Evolutionary conservation across 1,140 invertebrate species (phyloP).

Genomic region (Sycophila sp.): DNA sequence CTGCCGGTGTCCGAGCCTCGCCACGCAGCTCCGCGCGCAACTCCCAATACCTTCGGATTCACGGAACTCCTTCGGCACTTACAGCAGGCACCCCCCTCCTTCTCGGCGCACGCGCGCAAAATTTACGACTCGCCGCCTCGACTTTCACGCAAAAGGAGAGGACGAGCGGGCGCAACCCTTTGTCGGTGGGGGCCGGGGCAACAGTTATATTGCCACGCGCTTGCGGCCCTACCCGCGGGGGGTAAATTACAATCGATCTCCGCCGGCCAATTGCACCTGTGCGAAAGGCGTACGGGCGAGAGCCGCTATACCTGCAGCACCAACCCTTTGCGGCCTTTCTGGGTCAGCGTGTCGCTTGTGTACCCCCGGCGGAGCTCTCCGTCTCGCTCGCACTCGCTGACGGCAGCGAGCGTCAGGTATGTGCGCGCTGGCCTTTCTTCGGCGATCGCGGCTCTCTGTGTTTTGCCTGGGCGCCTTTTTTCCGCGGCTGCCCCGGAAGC

Average conservation of each 20-base stretch:
- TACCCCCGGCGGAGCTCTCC: not conserved
- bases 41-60: not conserved
- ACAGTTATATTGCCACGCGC: slow-evolving; percentile 33
- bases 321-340: slow-evolving; percentile 46
- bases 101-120: too few species aligned
- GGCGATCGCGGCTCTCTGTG: too few species aligned
- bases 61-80: too few species aligned
- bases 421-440: too few species aligned
- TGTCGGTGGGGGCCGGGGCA: too few species aligned
- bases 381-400: not conserved
- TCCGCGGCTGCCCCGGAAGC: too few species aligned
- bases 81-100: too few species aligned
- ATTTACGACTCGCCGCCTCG: slow-evolving; percentile 39
- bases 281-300: not conserved
- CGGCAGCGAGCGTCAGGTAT: too few species aligned
- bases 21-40: too few species aligned
- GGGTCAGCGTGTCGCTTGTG: slow-evolving; percentile 46
- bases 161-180: slow-evolving; percentile 26
- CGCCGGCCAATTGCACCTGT: not conserved
- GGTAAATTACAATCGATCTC: slow-evolving; percentile 52
- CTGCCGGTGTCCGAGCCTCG: not conserved
- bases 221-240: slow-evolving; percentile 12
- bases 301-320: slow-evolving; percentile 24
- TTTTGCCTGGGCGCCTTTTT: not conserved
- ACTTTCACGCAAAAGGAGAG: slow-evolving; percentile 49